Percentiles rank a stretch among this genome's conserved stretches.
Conservation (phyloP, 2,797 vertebrate species). For the Urosaurus nigricauda region DNA sequence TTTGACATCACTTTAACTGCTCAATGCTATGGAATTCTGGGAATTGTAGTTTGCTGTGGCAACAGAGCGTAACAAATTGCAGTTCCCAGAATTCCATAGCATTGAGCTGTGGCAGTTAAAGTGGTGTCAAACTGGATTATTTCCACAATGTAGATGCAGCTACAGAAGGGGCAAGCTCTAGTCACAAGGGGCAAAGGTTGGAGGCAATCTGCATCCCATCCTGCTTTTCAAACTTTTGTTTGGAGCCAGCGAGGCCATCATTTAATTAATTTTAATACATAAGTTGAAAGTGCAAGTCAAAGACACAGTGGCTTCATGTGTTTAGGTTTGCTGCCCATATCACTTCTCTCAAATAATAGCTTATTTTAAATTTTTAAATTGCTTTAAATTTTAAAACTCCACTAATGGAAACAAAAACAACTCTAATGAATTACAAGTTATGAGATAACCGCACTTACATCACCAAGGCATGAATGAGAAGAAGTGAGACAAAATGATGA, state of each 20-base stretch:
- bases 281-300: neutral
- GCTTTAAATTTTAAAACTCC: neutral
- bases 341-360: neutral
- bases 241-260: neutral
- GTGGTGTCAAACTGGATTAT: too few species aligned
- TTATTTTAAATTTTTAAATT: too few species aligned
- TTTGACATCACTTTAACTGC: too few species aligned
- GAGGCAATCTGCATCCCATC: neutral
- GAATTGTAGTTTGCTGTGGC: too few species aligned
- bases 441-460: neutral
- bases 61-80: too few species aligned
- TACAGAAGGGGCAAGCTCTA: neutral
- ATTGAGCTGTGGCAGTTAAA: too few species aligned
- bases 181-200: neutral
- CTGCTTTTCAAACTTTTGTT: neutral
- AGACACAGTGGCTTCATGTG: neutral
- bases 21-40: too few species aligned
- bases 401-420: neutral
- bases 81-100: too few species aligned
- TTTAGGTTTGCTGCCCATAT: too few species aligned
- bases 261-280: neutral
- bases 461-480: neutral
- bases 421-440: neutral
- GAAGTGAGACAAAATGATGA: neutral
- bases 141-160: too few species aligned